Evolutionary conservation across 2,797 vertebrate species (phyloP).

Genomic region (Antrozous pallidus): DNA sequence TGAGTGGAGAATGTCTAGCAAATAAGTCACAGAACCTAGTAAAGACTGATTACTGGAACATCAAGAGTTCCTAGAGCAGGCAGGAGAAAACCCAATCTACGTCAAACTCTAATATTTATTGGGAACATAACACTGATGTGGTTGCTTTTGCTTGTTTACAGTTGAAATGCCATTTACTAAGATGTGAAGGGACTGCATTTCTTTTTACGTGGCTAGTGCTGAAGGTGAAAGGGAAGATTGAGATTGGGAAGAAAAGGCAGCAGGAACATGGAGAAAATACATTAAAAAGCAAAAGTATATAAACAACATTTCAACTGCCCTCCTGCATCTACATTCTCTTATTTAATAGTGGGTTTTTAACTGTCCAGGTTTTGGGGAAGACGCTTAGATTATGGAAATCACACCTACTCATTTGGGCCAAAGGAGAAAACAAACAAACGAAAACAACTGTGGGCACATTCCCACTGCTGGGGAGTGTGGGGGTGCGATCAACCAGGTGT

Average conservation of each 20-base stretch:
- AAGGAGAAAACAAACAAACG: neutral
- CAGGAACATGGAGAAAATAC: slow-evolving; percentile 49
- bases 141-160: slow-evolving; percentile 79
- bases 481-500: too few relatives aligned
- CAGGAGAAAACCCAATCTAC: slow-evolving; percentile 78
- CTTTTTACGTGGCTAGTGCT: slow-evolving; percentile 60
- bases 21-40: slow-evolving; percentile 52
- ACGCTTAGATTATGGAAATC: neutral
- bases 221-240: slow-evolving; percentile 62
- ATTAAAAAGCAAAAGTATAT: slow-evolving; percentile 27
- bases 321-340: neutral
- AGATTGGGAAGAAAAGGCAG: slow-evolving; percentile 31
- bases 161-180: slow-evolving; percentile 76
- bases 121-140: slow-evolving; percentile 76
- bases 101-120: slow-evolving; percentile 84
- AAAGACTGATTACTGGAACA: slow-evolving; percentile 71
- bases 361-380: neutral
- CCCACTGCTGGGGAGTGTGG: neutral
- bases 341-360: neutral
- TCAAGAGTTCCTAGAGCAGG: slow-evolving; percentile 70
- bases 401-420: neutral
- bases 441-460: neutral
- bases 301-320: neutral
- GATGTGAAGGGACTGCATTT: slow-evolving; percentile 73
- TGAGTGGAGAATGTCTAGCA: slow-evolving; percentile 40